Percentiles rank a stretch among this genome's conserved stretches.
These are phyloP conservation scores for Tetropium fuscum DNA, from an alignment of 2,888 invertebrate species.

Conservation along the genomic window DNA sequence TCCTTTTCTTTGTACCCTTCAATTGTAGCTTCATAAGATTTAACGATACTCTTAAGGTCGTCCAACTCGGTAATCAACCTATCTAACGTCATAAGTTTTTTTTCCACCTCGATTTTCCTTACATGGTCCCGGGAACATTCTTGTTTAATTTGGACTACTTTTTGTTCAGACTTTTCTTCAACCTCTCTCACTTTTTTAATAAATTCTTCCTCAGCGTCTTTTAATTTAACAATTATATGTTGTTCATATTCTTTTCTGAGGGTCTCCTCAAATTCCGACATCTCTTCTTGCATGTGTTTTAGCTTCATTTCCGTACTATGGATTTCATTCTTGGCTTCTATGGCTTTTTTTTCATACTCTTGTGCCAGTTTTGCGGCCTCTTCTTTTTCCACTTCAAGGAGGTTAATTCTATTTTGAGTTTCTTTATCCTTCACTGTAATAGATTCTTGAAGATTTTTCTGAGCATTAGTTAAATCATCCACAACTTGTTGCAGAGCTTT, in stretches of 20 bases:
- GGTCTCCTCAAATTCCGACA: slow-evolving; percentile 39
- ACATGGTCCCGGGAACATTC: slow-evolving; percentile 69
- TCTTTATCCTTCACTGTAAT: slow-evolving; percentile 56
- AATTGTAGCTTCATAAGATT: slow-evolving; percentile 65
- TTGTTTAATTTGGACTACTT: slow-evolving; percentile 63
- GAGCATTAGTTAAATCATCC: slow-evolving; percentile 41
- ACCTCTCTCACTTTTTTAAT: slow-evolving; percentile 48
- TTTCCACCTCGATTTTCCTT: slow-evolving; percentile 70
- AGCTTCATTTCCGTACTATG: slow-evolving; percentile 48
- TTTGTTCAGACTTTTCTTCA: slow-evolving; percentile 45
- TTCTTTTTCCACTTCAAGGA: slow-evolving; percentile 56
- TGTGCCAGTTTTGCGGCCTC: slow-evolving; percentile 39
- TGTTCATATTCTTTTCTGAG: slow-evolving; percentile 46
- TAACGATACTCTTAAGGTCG: slow-evolving; percentile 64
- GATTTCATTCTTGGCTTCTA: slow-evolving; percentile 48
- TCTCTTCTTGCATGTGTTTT: slow-evolving; percentile 42
- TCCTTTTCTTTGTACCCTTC: slow-evolving; percentile 54
- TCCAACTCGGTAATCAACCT: slow-evolving; percentile 65
- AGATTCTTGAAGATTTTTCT: slow-evolving; percentile 49
- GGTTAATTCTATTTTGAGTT: slow-evolving; percentile 56
- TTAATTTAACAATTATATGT: slow-evolving; percentile 43
- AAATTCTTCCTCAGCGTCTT: slow-evolving; percentile 51
- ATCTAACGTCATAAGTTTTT: slow-evolving; percentile 66
- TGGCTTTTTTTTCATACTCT: slow-evolving; percentile 36
- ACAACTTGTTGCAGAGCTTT: slow-evolving; percentile 54